A percentile compares a stretch with the other conserved stretches of the same genome.
These are phyloP conservation scores for Lagorchestes hirsutus DNA, from an alignment of 2,797 vertebrate species.

Conservation along the genomic window DNA sequence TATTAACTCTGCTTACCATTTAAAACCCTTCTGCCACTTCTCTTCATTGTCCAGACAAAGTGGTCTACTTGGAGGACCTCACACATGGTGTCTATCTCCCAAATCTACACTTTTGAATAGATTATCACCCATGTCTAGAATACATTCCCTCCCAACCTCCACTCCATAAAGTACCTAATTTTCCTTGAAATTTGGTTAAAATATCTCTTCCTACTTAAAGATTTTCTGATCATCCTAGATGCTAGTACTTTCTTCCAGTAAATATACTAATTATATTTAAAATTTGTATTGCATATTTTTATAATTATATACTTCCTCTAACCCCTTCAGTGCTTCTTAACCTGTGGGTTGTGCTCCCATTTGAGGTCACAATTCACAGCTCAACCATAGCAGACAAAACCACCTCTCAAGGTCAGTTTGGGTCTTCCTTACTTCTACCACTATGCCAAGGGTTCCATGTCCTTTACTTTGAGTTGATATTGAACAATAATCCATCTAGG, in stretches of 20 bases:
- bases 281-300: neutral
- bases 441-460: neutral
- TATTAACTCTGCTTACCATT: neutral
- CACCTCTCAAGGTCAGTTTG: neutral
- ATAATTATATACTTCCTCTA: neutral
- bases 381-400: neutral
- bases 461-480: neutral
- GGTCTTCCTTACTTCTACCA: neutral
- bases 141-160: neutral
- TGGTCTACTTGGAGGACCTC: neutral
- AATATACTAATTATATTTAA: neutral
- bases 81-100: neutral
- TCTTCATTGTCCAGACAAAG: neutral
- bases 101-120: neutral
- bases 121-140: neutral
- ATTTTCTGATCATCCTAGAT: neutral
- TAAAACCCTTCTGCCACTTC: neutral
- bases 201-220: neutral
- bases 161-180: neutral
- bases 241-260: neutral
- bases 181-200: neutral
- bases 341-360: too few relatives aligned
- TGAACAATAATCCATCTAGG: neutral
- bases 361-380: too few relatives aligned
- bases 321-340: too few relatives aligned